Evolutionary conservation across 2,888 invertebrate genomes (phyloP), one percentile per base, ranked within the genome.

Genomic region (Eupithecia subfuscata): DNA sequence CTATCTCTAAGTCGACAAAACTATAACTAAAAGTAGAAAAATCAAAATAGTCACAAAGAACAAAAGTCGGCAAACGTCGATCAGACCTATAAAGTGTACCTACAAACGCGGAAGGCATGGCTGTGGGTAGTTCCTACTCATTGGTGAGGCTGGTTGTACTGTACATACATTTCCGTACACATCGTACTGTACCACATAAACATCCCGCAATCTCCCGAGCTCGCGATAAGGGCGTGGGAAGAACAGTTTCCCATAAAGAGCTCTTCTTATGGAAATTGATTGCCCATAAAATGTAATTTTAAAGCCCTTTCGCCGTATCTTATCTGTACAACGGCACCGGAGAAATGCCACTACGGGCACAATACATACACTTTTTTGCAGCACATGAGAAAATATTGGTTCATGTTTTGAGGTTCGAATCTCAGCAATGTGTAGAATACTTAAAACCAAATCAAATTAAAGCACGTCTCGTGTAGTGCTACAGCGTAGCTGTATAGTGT

Each of bases 281-380:
- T 69, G 77, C 74, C 74, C 74, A 74, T 77, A 72, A 77, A 74
- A 74, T 72, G 77, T 72, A 77, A 77, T 74, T 74, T 71, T 74
- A 74, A 74, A 76, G 56, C 69, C 74, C 25, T 70, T 74, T 43
- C 16, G 22, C 56, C 64, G 72, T 72, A 70, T 77, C 74, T 74
- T 77, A 74, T 74, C 72, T 73, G 25, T 56, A 60, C 67, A 65
- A 11, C 22, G 48, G 40, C 43, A 43, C 5, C 22, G 43, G 8
- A 68, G 43, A 7, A 64, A 64, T 34, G 16, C 7, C 8, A 16
- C 64, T 18, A 30, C 7, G 18, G 64, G 18, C 64, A 2, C 18
- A 18, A 60, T 25, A 60, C 25, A 60, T 14, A 25, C 25, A 60
- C 60, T 25, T 60, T 25, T 45, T 25, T 60, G 25, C 60, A 25